phyloP scores from a whole-genome alignment of 2,888 invertebrate species.

The Anodontia alba region DNA sequence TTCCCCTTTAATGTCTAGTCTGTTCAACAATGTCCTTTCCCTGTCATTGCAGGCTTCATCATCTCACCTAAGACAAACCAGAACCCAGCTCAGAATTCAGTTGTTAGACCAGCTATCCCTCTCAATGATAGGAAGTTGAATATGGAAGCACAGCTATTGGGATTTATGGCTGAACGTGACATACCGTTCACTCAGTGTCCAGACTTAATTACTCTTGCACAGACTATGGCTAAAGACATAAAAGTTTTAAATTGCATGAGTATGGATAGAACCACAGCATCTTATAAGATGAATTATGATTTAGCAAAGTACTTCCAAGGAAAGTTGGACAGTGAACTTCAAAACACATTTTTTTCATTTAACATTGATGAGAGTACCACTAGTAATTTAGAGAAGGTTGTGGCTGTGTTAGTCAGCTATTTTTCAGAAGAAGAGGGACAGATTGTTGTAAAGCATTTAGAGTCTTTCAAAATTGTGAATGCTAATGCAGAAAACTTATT shows the following conservation, averaged over 20 bases:
- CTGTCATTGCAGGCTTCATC: conserved; percentile 2
- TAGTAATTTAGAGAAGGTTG: conserved; percentile 39
- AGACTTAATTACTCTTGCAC: neutral
- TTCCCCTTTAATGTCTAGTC: too few relatives aligned
- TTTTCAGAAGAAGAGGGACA: conserved; percentile 24
- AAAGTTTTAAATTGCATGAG: conserved; percentile 1
- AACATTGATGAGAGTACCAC: conserved; percentile 54
- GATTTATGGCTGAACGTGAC: conserved; percentile 1
- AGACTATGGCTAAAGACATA: conserved; percentile 3
- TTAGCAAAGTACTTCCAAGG: conserved; percentile 21
- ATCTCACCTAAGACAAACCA: neutral
- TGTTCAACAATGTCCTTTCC: too few relatives aligned
- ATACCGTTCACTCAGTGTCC: neutral
- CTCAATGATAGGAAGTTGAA: conserved; percentile 5
- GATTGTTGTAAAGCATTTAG: conserved; percentile 54
- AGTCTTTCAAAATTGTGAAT: conserved; percentile 36
- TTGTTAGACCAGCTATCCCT: neutral
- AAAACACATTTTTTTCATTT: conserved; percentile 30
- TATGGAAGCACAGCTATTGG: neutral
- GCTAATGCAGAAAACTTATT: conserved; percentile 42
- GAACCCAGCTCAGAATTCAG: neutral
- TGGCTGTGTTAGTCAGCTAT: conserved; percentile 51
- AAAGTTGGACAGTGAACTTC: conserved; percentile 16
- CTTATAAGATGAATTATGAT: conserved; percentile 44
- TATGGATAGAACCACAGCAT: conserved; percentile 38